A percentile compares a stretch with the other conserved stretches of the same genome.
Conservation (phyloP, 2,888 invertebrate species). For the Chironomus tentans region DNA sequence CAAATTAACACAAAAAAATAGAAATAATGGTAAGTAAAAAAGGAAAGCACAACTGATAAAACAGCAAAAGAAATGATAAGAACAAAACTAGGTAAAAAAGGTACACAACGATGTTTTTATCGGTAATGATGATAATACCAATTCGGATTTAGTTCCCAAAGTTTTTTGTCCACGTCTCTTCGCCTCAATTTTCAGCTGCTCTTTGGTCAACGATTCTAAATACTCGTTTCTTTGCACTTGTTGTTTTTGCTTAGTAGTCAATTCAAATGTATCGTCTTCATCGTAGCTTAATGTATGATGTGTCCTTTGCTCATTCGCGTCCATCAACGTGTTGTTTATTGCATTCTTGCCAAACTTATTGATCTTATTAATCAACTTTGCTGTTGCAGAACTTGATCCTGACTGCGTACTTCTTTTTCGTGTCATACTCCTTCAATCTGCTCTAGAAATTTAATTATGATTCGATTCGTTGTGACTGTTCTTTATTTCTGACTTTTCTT, state of each 20-base stretch:
- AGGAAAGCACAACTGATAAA: background rate
- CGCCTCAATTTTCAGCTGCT: slow-evolving; percentile 59
- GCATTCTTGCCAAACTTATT: slow-evolving; percentile 16
- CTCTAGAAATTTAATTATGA: background rate
- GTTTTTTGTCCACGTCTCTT: slow-evolving; percentile 59
- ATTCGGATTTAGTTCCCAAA: slow-evolving; percentile 59
- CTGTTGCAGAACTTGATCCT: slow-evolving; percentile 22
- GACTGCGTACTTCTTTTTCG: slow-evolving; percentile 16
- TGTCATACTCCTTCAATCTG: background rate
- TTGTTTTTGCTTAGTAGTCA: slow-evolving; percentile 32
- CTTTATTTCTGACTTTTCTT: slow-evolving; percentile 21
- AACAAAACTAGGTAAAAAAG: background rate
- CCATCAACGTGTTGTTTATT: slow-evolving; percentile 1
- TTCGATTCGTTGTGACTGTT: slow-evolving; percentile 1
- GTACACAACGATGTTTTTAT: background rate
- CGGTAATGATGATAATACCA: slow-evolving; percentile 45
- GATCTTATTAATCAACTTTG: slow-evolving; percentile 21
- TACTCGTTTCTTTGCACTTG: slow-evolving; percentile 34
- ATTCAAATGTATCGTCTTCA: slow-evolving; percentile 13
- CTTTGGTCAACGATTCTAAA: slow-evolving; percentile 55
- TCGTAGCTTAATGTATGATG: background rate
- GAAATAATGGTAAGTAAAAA: background rate
- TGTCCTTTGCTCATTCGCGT: background rate
- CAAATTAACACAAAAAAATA: background rate
- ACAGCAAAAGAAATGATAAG: slow-evolving; percentile 17